Evolutionary conservation across 2,797 vertebrate species (phyloP), one percentile per base, ranked within the genome.

Genomic region (Ctenochaetus hawaiiensis): DNA sequence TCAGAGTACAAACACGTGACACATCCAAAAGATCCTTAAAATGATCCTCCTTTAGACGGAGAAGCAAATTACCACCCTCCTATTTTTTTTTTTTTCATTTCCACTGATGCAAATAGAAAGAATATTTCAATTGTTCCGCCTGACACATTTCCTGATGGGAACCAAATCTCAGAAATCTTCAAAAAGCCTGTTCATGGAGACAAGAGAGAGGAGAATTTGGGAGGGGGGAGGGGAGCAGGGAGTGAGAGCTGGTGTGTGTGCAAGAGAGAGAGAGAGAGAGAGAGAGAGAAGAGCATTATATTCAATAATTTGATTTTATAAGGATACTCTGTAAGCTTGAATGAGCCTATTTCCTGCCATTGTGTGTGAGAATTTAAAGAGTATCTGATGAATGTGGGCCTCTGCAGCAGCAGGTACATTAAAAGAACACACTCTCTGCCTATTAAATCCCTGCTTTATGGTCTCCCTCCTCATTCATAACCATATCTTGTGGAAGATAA

Each of bases 241-340:
- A 73, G 30, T 20, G 61, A 69, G 69, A 60, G 22, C 18, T 34
- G n/a, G 20, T 67, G 58, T 68, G 67, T 60, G 69, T 52, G 67
- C 62, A 44, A 75, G 44, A 2, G 54, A 62, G 30, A 58, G 57
- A 73, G 44, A 58, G 53, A 81, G 66, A 64, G 44, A 43, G 59
- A 70, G 68, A 26, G 30, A 34, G 30, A 6, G 43, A 13, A 68
- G 57, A 57, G 48, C n/a, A 83, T 78, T 87, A 80, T 85, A 75
- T 85, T 82, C 44, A 80, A 86, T 89, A 80, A 90, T 91, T 84
- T 76, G 70, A 89, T 91, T 64, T 82, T 39, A 67, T 84, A 56
- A 51, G 76, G 77, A 83, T 80, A 60, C 60, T 71, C 66, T 70
- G 73, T 67, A 43, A 68, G 76, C 81, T 67, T 85, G 82, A 88